Evolutionary conservation across 2,113 vertebrate genomes (phyloP).

Genomic region (Sander lucioperca): DNA sequence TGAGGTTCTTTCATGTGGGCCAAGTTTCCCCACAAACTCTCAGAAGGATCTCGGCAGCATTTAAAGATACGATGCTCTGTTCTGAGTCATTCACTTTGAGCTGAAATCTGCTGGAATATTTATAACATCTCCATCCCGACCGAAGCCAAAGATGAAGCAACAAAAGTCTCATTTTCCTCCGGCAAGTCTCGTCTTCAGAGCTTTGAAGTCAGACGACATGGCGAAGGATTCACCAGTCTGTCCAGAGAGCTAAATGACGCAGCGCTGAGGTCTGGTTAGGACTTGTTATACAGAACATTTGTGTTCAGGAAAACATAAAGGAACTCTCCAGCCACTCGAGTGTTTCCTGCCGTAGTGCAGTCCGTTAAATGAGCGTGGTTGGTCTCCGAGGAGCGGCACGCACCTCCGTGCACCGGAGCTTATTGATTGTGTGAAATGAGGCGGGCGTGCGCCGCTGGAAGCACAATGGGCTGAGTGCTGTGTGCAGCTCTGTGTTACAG

Average conservation of each 20-base stretch:
- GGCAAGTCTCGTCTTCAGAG: too few relatives aligned
- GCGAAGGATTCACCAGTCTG: background rate
- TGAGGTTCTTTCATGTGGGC: too few relatives aligned
- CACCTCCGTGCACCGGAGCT: too few relatives aligned
- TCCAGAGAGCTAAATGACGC: conserved; percentile 35
- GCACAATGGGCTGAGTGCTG: too few relatives aligned
- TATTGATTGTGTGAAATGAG: too few relatives aligned
- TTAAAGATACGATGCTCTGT: background rate
- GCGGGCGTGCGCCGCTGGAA: too few relatives aligned
- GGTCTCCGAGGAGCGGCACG: too few relatives aligned
- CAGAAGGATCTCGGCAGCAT: too few relatives aligned
- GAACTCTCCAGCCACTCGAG: conserved; percentile 8
- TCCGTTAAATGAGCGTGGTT: conserved; percentile 13
- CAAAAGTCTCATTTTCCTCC: too few relatives aligned
- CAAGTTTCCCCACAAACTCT: too few relatives aligned
- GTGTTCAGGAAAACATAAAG: conserved; percentile 29
- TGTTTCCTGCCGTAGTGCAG: conserved; percentile 1
- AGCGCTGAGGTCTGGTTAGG: background rate
- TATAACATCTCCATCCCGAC: background rate
- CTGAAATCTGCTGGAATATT: background rate
- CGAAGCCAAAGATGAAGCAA: conserved; percentile 1
- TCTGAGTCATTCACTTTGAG: background rate
- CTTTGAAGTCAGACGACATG: conserved; percentile 5
- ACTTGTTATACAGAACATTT: conserved; percentile 13
- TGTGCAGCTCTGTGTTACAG: too few relatives aligned